Base-by-base conservation (phyloP, 2,113 vertebrate genomes). In the Oreochromis aureus region DNA sequence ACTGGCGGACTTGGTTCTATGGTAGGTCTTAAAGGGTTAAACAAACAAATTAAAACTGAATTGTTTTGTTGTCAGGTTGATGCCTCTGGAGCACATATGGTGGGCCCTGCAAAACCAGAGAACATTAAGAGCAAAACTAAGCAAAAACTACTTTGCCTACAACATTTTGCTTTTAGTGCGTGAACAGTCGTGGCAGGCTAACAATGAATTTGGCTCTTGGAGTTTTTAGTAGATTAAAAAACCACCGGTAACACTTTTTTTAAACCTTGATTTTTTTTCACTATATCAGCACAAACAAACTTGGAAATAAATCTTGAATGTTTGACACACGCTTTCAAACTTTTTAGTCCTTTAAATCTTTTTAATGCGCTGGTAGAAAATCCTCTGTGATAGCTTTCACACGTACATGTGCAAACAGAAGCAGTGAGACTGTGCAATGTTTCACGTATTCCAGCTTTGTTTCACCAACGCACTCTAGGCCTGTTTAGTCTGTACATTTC, bases 401-500 rank as follows among this genome's bases (percentile, higher is more conserved):
- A 88, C 48, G 27, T 48, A 24, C 51, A 3, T 63, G 18, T 4
- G 7, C 12, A 83, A 66, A 83, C 83, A 81, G 34, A 84, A 71
- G 84, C 84, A 54, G 44, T 3, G 71, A 78, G 85, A 48, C 66
- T 46, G 78, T 95, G 94, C 87, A 55, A 56, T 76, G 85, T 89
- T 94, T 93, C 95, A 95, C 94, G 91, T 95, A 91, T 87, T 88
- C 80, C 3, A 61, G 51, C 86, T 84, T 93, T 90, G 86, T 92
- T 89, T 86, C 86, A 51, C 83, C 61, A 87, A 84, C 82, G 86
- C 78, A 81, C 87, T 44, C 16, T 1, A 54, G 16, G 69, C 36
- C 56, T 96, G 92, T 96, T 96, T 96, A 94, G 94, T 95, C 94
- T 95, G 87, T 32, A 59, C 87, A 24, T 92, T 91, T 85, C 82